phyloP scores from a whole-genome alignment of 2,797 vertebrate species.

The Sciurus carolinensis region DNA sequence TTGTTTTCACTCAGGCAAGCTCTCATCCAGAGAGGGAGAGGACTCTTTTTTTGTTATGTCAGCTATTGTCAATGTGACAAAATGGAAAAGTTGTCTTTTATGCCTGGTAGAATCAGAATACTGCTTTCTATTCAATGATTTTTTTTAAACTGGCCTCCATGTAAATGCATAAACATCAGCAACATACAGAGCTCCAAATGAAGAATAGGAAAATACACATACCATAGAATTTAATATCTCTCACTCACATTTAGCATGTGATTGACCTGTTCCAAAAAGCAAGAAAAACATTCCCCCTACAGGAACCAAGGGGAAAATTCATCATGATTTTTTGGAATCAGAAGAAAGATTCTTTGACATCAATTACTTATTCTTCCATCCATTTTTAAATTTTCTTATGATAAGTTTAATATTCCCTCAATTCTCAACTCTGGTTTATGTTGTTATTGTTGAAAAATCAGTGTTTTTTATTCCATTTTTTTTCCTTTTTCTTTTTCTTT shows the following conservation, averaged over 20 bases:
- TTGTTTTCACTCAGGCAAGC: conserved; percentile 53
- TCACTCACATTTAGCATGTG: neutral
- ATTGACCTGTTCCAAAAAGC: neutral
- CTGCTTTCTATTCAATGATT: conserved; percentile 45
- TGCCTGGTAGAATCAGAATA: neutral
- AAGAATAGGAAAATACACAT: conserved; percentile 10
- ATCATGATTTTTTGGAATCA: neutral
- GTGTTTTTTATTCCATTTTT: neutral
- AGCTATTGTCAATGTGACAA: conserved; percentile 11
- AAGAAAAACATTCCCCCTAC: neutral
- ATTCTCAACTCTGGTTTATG: neutral
- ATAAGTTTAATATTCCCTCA: neutral
- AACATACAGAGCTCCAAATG: conserved; percentile 14
- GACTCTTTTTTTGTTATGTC: neutral
- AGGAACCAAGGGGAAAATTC: neutral
- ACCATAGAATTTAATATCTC: neutral
- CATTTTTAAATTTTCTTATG: neutral
- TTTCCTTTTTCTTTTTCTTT: neutral
- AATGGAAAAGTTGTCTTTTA: conserved; percentile 31
- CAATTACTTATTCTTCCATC: neutral
- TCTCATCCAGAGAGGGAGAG: neutral
- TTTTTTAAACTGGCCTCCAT: neutral
- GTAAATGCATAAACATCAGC: neutral
- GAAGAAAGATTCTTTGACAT: neutral
- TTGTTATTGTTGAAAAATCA: neutral